Evolutionary conservation across 2,888 invertebrate genomes (phyloP).

Genomic region (Notodromas monacha): DNA sequence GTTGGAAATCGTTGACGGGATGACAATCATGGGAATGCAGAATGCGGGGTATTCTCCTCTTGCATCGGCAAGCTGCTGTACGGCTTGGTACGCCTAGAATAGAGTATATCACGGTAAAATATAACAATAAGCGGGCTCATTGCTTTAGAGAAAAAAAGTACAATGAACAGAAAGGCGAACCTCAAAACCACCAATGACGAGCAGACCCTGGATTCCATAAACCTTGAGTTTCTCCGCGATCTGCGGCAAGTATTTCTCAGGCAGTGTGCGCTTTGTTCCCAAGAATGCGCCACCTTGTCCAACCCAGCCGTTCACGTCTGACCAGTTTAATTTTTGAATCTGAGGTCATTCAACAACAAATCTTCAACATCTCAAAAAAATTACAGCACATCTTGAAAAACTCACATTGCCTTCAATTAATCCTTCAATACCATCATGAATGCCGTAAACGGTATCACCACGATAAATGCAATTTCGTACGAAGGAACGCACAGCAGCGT

Average conservation of each 20-base stretch:
- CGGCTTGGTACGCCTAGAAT: too few species aligned
- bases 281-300: constrained; percentile 78
- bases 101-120: too few species aligned
- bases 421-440: constrained; percentile 85
- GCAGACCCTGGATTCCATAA: constrained; percentile 53
- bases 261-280: constrained; percentile 75
- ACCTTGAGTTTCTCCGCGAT: constrained; percentile 58
- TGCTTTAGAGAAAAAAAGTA: too few species aligned
- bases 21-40: constrained; percentile 19
- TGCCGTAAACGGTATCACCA: constrained; percentile 66
- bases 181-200: constrained; percentile 87
- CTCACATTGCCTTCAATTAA: constrained; percentile 58
- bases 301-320: constrained; percentile 87
- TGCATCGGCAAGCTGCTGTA: not conserved
- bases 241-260: constrained; percentile 22
- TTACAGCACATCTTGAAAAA: too few species aligned
- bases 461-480: constrained; percentile 79
- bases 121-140: too few species aligned
- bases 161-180: too few species aligned
- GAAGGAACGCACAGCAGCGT: constrained; percentile 87
- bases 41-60: not conserved
- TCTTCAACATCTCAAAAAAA: not conserved
- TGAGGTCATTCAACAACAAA: constrained; percentile 11
- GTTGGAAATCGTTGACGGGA: constrained; percentile 22
- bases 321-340: constrained; percentile 31